Base-by-base conservation (phyloP, 2,797 vertebrate genomes). In the Pseudomugil tenellus region DNA sequence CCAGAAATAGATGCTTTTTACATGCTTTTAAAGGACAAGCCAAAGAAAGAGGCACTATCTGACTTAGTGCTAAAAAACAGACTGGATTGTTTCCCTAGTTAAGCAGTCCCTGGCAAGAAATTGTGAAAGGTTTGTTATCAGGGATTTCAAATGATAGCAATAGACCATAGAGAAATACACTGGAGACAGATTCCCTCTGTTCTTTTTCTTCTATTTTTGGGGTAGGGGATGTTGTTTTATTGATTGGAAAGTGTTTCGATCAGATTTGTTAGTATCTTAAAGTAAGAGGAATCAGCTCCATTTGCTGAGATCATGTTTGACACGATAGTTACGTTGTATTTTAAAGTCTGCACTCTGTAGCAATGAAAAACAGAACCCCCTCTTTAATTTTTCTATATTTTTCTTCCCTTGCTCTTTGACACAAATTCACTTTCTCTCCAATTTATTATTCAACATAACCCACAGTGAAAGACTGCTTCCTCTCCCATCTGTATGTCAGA, bases 1-100 rank as follows among this genome's bases (percentile, higher is more conserved):
- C 87, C 84, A 35, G 16, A 89, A 94, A 92, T 92, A 92, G 89
- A 77, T 68, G 56, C 46, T 41, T 89, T 86, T 89, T 84, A 80
- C 83, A 76, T 81, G 70, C 84, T 80, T 86, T 85, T 70, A 84
- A 83, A 91, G 80, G 78, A 79, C 76, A 78, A 65, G 85, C 76
- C 63, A 63, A 64, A 74, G 76, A 80, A 79, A 57, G 72, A 67
- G 75, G 73, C 74, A 70, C 70, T 79, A 74, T 87, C 72, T 59
- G 59, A 78, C 67, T 73, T 54, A 35, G 77, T 78, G 80, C 70
- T 80, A 58, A 86, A 84, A 77, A 81, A 74, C 81, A 74, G 78
- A 84, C 86, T 69, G 71, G 72, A 72, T 76, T 76, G 59, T 86
- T 84, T 87, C 83, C 67, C 79, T 80, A 90, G 75, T 84, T 77